Conservation (phyloP, 2,888 invertebrate species). For the Aphrophora alni region DNA sequence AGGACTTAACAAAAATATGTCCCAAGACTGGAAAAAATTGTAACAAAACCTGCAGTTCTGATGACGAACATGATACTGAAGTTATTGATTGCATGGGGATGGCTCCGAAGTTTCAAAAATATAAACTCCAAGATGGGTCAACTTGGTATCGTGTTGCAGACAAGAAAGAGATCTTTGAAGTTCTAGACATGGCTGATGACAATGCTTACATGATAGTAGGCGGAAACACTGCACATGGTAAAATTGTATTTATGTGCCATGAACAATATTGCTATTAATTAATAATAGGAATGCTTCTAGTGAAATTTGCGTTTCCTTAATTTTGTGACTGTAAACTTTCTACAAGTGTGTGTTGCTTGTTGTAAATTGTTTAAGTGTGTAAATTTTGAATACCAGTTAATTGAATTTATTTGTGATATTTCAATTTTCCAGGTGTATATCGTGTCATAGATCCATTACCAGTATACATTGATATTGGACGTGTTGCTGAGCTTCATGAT, state of each 20-base stretch:
- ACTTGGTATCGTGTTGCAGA: constrained; percentile 66
- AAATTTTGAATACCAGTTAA: too few relatives aligned
- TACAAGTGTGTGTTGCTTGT: too few relatives aligned
- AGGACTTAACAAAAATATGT: constrained; percentile 31
- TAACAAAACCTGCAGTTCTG: constrained; percentile 14
- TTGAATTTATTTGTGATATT: neutral
- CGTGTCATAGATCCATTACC: constrained; percentile 56
- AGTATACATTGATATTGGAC: constrained; percentile 61
- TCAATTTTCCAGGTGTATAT: constrained; percentile 57
- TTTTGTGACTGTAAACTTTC: too few relatives aligned
- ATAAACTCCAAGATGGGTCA: constrained; percentile 49
- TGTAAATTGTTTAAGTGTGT: too few relatives aligned
- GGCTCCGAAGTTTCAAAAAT: neutral
- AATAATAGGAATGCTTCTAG: too few relatives aligned
- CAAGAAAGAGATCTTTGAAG: constrained; percentile 63
- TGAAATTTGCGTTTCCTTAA: too few relatives aligned
- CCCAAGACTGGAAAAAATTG: constrained; percentile 32
- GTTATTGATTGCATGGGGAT: neutral
- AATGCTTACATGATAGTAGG: constrained; percentile 67
- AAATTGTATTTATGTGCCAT: too few relatives aligned
- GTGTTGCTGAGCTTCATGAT: constrained; percentile 58
- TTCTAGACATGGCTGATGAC: constrained; percentile 59
- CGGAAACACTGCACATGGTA: constrained; percentile 80
- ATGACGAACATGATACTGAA: neutral
- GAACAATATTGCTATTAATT: too few relatives aligned